These are phyloP conservation scores for Trachythela sp. DNA, from an alignment of 64 coral and sea anemone species.

Conservation along the genomic window DNA sequence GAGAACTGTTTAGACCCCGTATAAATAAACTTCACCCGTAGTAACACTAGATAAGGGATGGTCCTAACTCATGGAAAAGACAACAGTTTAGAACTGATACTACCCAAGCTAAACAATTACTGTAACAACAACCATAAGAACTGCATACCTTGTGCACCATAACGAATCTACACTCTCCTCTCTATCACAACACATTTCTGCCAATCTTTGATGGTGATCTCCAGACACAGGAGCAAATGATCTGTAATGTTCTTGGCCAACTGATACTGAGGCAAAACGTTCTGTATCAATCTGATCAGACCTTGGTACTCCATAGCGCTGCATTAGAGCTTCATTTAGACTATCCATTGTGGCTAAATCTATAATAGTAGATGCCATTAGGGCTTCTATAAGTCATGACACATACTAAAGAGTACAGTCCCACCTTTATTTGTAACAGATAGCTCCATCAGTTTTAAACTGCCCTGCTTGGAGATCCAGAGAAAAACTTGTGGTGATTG, in stretches of 20 bases:
- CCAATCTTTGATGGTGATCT: conserved; percentile 40
- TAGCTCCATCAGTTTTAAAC: too few relatives aligned
- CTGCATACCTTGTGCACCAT: conserved; percentile 71
- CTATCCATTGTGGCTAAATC: neutral
- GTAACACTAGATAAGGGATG: too few relatives aligned
- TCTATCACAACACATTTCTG: conserved; percentile 14
- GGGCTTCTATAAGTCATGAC: neutral
- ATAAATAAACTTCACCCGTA: too few relatives aligned
- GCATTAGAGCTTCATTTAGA: conserved; percentile 53
- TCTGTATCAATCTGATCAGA: conserved; percentile 51
- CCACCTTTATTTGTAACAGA: too few relatives aligned
- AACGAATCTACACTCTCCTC: neutral
- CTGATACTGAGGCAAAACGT: conserved; percentile 60
- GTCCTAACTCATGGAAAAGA: too few relatives aligned
- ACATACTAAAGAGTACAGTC: neutral
- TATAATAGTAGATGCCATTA: conserved; percentile 5
- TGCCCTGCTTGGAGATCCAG: too few relatives aligned
- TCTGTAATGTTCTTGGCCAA: conserved; percentile 73
- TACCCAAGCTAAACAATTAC: too few relatives aligned
- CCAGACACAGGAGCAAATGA: conserved; percentile 61
- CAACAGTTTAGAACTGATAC: too few relatives aligned
- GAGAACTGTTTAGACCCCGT: too few relatives aligned
- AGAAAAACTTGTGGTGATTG: too few relatives aligned
- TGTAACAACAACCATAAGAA: too few relatives aligned
- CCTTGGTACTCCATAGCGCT: conserved; percentile 63